phyloP scores from a whole-genome alignment of 2,113 vertebrate species.

The Ochotona princeps region DNA sequence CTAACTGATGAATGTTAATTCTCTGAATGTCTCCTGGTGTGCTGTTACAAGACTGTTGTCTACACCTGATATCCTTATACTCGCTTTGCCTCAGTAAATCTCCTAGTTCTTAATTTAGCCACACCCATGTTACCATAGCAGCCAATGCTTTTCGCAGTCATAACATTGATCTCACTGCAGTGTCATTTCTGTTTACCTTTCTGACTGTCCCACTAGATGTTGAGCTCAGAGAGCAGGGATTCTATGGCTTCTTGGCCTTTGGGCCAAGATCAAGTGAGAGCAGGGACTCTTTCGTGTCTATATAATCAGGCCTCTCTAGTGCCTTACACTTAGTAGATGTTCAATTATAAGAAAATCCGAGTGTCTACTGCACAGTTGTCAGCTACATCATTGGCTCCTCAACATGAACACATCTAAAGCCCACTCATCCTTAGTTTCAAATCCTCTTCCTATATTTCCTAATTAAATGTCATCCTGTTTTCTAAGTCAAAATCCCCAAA shows the following conservation, averaged over 20 bases:
- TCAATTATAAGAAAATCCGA: slow-evolving; percentile 42
- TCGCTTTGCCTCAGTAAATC: slow-evolving; percentile 14
- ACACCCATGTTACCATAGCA: not conserved
- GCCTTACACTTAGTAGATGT: not conserved
- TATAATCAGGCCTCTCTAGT: not conserved
- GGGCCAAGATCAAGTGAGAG: not conserved
- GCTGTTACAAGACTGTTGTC: not conserved
- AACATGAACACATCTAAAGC: slow-evolving; percentile 43
- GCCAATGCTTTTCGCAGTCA: not conserved
- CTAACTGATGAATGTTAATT: slow-evolving; percentile 9
- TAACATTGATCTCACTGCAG: slow-evolving; percentile 44
- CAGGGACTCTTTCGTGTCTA: slow-evolving; percentile 31
- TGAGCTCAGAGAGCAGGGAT: not conserved
- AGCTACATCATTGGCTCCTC: not conserved
- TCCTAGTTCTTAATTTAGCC: slow-evolving; percentile 36
- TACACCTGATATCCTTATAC: slow-evolving; percentile 38
- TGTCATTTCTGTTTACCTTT: slow-evolving; percentile 27
- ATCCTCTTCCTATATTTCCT: not conserved
- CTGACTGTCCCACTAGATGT: slow-evolving; percentile 38
- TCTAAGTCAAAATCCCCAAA: slow-evolving; percentile 33
- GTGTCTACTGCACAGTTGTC: not conserved
- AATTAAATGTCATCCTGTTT: not conserved
- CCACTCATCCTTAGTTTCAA: slow-evolving; percentile 44
- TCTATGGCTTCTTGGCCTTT: not conserved
- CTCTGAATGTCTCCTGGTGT: not conserved